These are phyloP conservation scores for Chelon labrosus DNA, from an alignment of 2,797 vertebrate species.

Conservation along the genomic window DNA sequence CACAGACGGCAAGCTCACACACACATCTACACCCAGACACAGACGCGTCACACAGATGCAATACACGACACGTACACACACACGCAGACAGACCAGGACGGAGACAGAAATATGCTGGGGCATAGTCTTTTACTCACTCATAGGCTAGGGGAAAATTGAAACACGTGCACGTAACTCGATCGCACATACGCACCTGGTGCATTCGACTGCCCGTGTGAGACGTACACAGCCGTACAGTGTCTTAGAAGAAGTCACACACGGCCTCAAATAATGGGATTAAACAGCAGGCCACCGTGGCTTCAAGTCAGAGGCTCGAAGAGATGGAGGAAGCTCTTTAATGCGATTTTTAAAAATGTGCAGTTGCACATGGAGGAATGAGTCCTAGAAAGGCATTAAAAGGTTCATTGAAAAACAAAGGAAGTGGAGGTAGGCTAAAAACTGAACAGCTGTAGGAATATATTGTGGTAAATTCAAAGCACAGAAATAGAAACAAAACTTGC, in stretches of 20 bases:
- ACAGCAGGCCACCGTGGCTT: constrained; percentile 42
- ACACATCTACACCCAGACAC: constrained; percentile 7
- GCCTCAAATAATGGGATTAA: constrained; percentile 65
- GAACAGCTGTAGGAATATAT: background rate
- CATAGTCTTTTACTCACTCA: constrained; percentile 3
- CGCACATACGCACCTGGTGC: background rate
- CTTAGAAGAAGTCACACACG: constrained; percentile 55
- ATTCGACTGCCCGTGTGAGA: constrained; percentile 29
- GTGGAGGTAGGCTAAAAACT: background rate
- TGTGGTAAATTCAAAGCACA: background rate
- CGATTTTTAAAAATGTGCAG: constrained; percentile 38
- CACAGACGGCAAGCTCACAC: constrained; percentile 56
- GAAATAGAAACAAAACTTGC: too few species aligned
- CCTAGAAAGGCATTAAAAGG: background rate
- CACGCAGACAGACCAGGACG: constrained; percentile 9
- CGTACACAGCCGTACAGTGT: constrained; percentile 31
- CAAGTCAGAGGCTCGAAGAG: constrained; percentile 50
- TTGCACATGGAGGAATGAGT: background rate
- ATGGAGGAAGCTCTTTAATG: constrained; percentile 40
- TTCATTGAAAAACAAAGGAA: background rate
- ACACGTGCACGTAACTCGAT: background rate
- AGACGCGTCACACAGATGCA: constrained; percentile 15
- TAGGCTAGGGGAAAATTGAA: background rate
- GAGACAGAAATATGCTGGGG: constrained; percentile 10
- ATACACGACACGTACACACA: constrained; percentile 4